phyloP scores from a whole-genome alignment of 2,113 vertebrate genomes.

The Leptosomus discolor region DNA sequence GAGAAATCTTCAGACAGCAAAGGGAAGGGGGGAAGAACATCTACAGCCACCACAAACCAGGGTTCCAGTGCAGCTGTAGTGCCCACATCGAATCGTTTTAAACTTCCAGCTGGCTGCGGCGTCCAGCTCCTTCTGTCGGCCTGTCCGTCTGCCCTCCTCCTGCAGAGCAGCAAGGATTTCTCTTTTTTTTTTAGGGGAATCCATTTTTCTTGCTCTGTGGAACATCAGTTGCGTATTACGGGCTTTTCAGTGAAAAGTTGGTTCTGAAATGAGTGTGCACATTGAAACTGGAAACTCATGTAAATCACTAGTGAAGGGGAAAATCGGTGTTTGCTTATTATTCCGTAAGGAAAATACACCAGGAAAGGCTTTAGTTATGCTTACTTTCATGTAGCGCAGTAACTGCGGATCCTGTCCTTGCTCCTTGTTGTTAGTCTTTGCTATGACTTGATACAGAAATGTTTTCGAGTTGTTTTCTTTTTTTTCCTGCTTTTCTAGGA shows the following conservation, averaged over 20 bases:
- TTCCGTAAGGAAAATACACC: background rate
- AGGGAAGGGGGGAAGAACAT: background rate
- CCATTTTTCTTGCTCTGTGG: background rate
- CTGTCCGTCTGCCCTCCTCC: background rate
- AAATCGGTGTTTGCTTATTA: background rate
- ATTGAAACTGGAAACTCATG: fast-evolving
- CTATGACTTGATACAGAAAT: background rate
- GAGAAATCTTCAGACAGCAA: background rate
- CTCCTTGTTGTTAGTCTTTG: background rate
- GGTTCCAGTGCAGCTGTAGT: background rate
- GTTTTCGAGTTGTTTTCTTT: background rate
- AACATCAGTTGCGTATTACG: fast-evolving
- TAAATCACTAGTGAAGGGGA: background rate
- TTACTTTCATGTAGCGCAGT: background rate
- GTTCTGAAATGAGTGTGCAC: background rate
- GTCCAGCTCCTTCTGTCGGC: background rate
- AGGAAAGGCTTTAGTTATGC: background rate
- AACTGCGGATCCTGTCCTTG: background rate
- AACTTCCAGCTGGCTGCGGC: background rate
- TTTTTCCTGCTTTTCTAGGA: background rate
- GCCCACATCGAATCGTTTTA: background rate
- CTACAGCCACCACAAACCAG: background rate
- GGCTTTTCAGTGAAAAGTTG: background rate
- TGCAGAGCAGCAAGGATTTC: background rate
- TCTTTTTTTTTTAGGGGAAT: background rate